These are phyloP conservation scores for Rhimphoctona megacephalus DNA, from an alignment of 2,888 invertebrate genomes.

Conservation along the genomic window DNA sequence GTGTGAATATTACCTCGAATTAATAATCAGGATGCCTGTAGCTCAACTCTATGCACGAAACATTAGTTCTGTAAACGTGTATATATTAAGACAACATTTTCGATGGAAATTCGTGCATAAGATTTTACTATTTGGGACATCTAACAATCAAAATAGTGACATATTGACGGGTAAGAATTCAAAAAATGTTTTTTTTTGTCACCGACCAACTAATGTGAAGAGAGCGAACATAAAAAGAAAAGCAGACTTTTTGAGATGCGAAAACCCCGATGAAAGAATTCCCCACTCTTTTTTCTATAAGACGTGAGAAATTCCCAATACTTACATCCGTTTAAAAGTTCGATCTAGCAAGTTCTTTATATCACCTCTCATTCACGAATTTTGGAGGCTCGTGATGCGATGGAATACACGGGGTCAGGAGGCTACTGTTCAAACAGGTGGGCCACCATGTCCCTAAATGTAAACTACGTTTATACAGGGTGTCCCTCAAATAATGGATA, in stretches of 20 bases:
- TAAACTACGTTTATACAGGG: background rate
- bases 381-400: background rate
- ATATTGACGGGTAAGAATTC: background rate
- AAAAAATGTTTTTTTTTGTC: background rate
- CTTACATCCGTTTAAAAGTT: background rate
- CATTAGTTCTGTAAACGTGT: background rate
- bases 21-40: slow-evolving; percentile 34
- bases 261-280: background rate
- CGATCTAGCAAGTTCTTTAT: background rate
- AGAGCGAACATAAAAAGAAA: background rate
- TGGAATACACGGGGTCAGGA: slow-evolving; percentile 17
- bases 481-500: background rate
- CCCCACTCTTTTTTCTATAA: background rate
- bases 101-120: slow-evolving; percentile 4
- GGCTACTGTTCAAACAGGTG: slow-evolving; percentile 56
- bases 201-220: background rate
- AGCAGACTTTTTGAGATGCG: background rate
- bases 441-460: slow-evolving; percentile 1
- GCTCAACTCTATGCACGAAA: background rate
- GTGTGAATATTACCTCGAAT: slow-evolving; percentile 43
- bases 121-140: background rate
- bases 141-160: background rate
- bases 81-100: background rate
- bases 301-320: background rate
- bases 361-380: background rate